Evolutionary conservation across 2,888 invertebrate genomes (phyloP), one percentile per base, ranked within the genome.

Genomic region (Lagria hirta): DNA sequence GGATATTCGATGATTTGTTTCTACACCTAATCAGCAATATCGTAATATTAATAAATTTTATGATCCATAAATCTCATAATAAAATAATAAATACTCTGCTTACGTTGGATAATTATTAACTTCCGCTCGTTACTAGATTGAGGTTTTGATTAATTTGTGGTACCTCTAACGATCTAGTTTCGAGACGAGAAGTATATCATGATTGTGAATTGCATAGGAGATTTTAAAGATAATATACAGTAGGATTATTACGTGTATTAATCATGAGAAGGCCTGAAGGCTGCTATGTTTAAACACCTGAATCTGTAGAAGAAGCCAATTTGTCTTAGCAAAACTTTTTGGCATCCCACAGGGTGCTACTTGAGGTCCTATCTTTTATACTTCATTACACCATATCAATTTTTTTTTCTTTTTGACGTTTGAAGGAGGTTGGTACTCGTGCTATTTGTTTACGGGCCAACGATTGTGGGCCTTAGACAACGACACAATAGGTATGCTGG

Each of bases 221-320:
- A 60, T 60, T 52, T 36, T 42, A 15, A 38, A 57, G 68, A 68
- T 68, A 69, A 52, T 61, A 57, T 63, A 69, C 69, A 64, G 69
- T 68, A 69, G 69, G 68, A 64, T 68, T 61, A 63, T 65, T 65
- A n/a, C n/a, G n/a, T n/a, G n/a, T n/a, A 69, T 69, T 68, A 68
- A 68, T 68, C 68, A 68, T 65, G 60, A 52, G 53, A 43, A 34
- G 62, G 63, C 58, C 30, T n/a, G n/a, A 49, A 41, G 57, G 67
- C 58, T 40, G 43, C 32, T 51, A 51, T 48, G 54, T 57, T 36
- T 49, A 62, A 64, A 67, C 66, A 68, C 65, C 68, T 68, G 68
- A 64, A 57, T 60, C 15, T 22, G 26, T 35, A n/a, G n/a, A n/a
- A n/a, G n/a, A n/a, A n/a, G 35, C 43, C 38, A 44, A 38, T 44